These are phyloP conservation scores for Thumatha senex DNA, from an alignment of 2,888 invertebrate genomes.

Conservation along the genomic window DNA sequence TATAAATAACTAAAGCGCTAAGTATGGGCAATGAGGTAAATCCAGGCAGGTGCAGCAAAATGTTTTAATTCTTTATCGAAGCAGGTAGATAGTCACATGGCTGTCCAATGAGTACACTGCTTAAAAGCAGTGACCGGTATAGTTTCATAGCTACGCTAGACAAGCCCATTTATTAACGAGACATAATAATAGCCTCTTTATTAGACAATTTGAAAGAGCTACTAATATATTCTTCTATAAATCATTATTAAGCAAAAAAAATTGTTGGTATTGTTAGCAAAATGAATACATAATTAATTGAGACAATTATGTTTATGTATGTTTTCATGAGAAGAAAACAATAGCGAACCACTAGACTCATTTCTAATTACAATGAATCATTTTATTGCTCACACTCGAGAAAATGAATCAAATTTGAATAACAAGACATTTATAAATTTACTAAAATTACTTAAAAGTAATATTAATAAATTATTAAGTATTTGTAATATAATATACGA, in stretches of 20 bases:
- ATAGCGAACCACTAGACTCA: too few relatives aligned
- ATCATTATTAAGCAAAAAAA: conserved; percentile 2
- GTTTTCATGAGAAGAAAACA: too few relatives aligned
- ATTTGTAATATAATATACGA: not conserved
- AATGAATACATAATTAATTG: too few relatives aligned
- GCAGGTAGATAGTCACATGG: conserved; percentile 59
- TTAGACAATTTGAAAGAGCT: conserved; percentile 13
- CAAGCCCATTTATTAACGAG: conserved; percentile 21
- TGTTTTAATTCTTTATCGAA: conserved; percentile 30
- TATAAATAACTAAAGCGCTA: conserved; percentile 10
- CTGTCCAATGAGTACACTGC: conserved; percentile 46
- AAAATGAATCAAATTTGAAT: too few relatives aligned
- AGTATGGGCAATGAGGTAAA: conserved; percentile 37
- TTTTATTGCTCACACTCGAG: too few relatives aligned
- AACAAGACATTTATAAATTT: not conserved
- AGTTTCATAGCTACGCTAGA: conserved; percentile 16
- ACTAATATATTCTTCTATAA: not conserved
- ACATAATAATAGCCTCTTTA: conserved; percentile 32
- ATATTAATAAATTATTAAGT: not conserved
- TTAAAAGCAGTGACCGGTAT: conserved; percentile 21
- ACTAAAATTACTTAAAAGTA: not conserved
- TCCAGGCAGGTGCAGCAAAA: conserved; percentile 30
- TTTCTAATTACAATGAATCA: too few relatives aligned
- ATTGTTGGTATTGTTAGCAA: not conserved
- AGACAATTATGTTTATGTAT: too few relatives aligned